phyloP scores from a whole-genome alignment of 2,888 invertebrate species.

The Brenthis hecate region DNA sequence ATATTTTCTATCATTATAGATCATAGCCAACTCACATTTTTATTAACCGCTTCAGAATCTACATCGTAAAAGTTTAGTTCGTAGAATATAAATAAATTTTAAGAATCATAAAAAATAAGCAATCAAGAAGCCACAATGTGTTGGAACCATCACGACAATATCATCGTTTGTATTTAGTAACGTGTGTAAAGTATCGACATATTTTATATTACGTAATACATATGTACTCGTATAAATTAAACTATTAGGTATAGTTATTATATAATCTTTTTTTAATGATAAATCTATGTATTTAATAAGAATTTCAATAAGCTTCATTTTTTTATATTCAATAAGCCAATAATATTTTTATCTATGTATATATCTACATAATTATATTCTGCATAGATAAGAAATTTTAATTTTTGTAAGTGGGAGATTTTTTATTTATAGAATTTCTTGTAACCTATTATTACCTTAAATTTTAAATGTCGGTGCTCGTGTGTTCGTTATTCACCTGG shows the following conservation, averaged over 20 bases:
- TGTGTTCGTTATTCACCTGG: too few species aligned
- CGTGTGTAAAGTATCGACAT: conserved; percentile 28
- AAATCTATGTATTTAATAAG: too few species aligned
- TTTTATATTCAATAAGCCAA: too few species aligned
- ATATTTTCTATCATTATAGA: not conserved
- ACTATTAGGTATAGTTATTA: not conserved
- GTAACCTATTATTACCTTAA: too few species aligned
- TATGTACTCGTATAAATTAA: not conserved
- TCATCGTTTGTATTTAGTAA: conserved; percentile 44
- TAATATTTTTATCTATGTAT: too few species aligned
- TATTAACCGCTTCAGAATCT: conserved; percentile 19
- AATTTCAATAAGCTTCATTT: too few species aligned
- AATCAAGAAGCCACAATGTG: conserved; percentile 38
- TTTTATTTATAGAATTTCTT: too few species aligned
- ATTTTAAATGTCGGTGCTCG: too few species aligned
- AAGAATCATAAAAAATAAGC: conserved; percentile 39
- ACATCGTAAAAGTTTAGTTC: conserved; percentile 39
- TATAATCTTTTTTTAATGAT: too few species aligned
- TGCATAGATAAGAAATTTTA: too few species aligned
- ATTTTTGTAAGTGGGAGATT: too few species aligned
- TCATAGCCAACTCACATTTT: conserved; percentile 7
- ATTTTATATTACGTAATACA: not conserved
- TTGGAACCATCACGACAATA: conserved; percentile 45
- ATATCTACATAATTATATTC: too few species aligned
- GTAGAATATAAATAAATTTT: conserved; percentile 37